phyloP scores from a whole-genome alignment of 2,797 vertebrate species.

The Oreochromis grahami region DNA sequence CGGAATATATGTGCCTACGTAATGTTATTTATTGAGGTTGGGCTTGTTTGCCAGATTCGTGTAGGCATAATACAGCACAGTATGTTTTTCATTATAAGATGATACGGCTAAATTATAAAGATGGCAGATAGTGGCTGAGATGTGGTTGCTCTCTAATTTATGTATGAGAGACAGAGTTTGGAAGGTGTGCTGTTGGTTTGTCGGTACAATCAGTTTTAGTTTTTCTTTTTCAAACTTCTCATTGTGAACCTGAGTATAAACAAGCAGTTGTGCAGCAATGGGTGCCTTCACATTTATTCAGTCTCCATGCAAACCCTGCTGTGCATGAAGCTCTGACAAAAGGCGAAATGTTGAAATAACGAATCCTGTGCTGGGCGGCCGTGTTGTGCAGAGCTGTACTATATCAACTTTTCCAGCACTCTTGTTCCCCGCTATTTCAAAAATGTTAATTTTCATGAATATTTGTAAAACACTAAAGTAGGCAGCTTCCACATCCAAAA shows the following conservation, averaged over 20 bases:
- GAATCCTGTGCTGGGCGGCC: not conserved
- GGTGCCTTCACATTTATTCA: constrained; percentile 3
- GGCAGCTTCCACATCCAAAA: not conserved
- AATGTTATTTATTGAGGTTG: not conserved
- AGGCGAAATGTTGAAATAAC: constrained; percentile 17
- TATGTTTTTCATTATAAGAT: not conserved
- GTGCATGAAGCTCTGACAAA: not conserved
- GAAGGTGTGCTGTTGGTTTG: constrained; percentile 4
- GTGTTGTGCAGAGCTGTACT: constrained; percentile 2
- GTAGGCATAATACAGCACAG: not conserved
- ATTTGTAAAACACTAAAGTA: not conserved
- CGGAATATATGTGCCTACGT: not conserved
- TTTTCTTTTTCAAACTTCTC: not conserved
- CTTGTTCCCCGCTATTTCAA: not conserved
- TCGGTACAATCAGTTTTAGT: not conserved
- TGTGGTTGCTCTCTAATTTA: not conserved
- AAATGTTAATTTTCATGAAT: not conserved
- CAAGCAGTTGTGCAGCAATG: constrained; percentile 6
- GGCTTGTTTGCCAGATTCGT: not conserved
- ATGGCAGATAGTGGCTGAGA: not conserved
- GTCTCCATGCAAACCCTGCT: not conserved
- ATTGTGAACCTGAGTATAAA: constrained; percentile 27
- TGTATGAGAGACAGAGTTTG: not conserved
- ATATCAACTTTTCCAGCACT: not conserved
- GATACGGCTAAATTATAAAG: not conserved